Evolutionary conservation across 2,888 invertebrate genomes (phyloP), one percentile per base, ranked within the genome.

Genomic region (Zygaena filipendulae): DNA sequence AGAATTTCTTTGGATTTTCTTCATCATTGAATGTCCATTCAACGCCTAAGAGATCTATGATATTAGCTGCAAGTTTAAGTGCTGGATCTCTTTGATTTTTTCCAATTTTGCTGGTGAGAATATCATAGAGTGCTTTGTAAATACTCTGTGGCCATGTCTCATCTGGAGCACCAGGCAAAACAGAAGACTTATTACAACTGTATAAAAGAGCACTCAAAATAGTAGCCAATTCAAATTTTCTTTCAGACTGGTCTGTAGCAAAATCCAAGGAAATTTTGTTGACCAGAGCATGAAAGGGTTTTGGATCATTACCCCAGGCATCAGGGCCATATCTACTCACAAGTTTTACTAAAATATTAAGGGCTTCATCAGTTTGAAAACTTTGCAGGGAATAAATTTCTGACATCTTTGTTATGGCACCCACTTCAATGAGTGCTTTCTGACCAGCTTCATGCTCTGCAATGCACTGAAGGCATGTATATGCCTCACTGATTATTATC

Each of bases 31-130:
- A 75, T 30, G 89, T 84, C 93, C 94, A 95, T 40, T 92, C 91
- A 13, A 92, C 85, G 11, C 95, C 94, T 11, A 94, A 75, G 1
- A 91, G 72, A 43, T 93, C 91, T 33, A 95, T 77, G 52, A 91
- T 86, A 36, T 87, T 87, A 6, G 95, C 88, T 10, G 92, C 89
- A 25, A 96, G 68, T 56, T 91, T 89, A 9, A 97, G 66, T 0
- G 95, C 92, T 8, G 95, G 93, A 61, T 95, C 94, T 43, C 96
- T 83, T 68, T 95, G 95, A 42, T 87, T 87, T 48, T 92, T 91
- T 0, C 90, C 90, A 49, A 94, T 90, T 71, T 92, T 92, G 45
- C 92, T 93, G 34, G 88, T 87, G 4, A 95, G 80, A 47, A 95
- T 92, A 48, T 95, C 93, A 48, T 83, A 84, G 10, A 95, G 75